Conservation (phyloP, 2,797 vertebrate genomes). For the Clarias platycephalus region DNA sequence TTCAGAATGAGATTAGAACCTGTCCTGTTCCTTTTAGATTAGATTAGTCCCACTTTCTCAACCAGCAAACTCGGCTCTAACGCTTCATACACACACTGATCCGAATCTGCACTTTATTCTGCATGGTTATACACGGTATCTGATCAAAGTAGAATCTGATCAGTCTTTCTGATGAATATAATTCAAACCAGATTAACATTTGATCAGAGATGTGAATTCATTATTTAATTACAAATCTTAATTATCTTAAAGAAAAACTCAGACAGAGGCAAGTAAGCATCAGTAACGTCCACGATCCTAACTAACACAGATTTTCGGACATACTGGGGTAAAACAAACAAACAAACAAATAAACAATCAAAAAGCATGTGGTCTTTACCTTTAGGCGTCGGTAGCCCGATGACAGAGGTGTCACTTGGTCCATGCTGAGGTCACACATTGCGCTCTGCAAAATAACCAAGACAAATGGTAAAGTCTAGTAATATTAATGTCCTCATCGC, state of each 20-base stretch:
- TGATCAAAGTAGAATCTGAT: neutral
- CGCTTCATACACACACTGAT: neutral
- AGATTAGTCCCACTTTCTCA: neutral
- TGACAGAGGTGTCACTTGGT: constrained; percentile 81
- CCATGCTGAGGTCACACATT: constrained; percentile 83
- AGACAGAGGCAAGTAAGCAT: neutral
- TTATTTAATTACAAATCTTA: neutral
- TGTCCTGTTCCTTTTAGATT: constrained; percentile 23
- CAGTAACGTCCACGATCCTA: neutral
- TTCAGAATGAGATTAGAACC: constrained; percentile 48
- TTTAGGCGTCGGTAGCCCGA: constrained; percentile 77
- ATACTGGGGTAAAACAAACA: neutral
- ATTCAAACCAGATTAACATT: too few species aligned
- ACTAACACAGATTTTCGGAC: neutral
- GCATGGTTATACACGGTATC: neutral
- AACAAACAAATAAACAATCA: too few species aligned
- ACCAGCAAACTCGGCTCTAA: neutral
- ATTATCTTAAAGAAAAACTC: neutral
- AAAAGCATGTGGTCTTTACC: constrained; percentile 62
- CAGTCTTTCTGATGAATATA: neutral
- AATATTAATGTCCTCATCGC: neutral
- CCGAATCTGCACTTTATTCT: neutral
- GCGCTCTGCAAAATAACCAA: constrained; percentile 22
- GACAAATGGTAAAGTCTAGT: neutral
- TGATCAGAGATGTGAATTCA: neutral